These are phyloP conservation scores for Podargus strigoides DNA, from an alignment of 2,797 vertebrate genomes.

Conservation along the genomic window DNA sequence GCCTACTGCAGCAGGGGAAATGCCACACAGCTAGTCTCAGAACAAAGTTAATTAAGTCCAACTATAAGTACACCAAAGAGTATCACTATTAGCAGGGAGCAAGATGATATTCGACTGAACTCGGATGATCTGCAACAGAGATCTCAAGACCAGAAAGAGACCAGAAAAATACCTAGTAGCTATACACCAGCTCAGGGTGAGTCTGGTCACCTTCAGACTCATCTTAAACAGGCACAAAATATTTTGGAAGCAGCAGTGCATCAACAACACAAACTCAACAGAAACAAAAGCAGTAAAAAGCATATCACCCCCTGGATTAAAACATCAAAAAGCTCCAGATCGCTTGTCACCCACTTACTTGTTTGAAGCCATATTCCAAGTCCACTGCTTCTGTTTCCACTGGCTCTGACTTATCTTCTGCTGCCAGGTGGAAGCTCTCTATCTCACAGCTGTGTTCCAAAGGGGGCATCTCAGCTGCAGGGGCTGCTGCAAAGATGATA, in stretches of 20 bases:
- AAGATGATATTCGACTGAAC: neutral
- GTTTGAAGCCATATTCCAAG: conserved; percentile 17
- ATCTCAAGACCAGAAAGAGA: neutral
- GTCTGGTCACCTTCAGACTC: neutral
- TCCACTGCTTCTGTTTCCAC: neutral
- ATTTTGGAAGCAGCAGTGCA: neutral
- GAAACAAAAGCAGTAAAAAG: neutral
- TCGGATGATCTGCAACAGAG: neutral
- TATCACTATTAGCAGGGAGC: neutral
- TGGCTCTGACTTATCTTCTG: neutral
- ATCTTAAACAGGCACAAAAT: neutral
- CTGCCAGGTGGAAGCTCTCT: neutral
- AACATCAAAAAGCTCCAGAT: neutral
- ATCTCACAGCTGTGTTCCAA: neutral
- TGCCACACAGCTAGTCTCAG: neutral
- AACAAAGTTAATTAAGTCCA: neutral
- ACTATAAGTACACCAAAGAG: neutral
- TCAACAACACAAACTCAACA: neutral
- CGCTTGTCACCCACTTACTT: conserved; percentile 30
- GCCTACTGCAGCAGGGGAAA: neutral
- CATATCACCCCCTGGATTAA: neutral
- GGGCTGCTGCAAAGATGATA: neutral
- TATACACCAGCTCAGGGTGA: neutral
- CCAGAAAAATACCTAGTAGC: neutral
- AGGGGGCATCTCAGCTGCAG: neutral